Base-by-base conservation (phyloP, 2,888 invertebrate genomes). In the Meteorus cinctellus region DNA sequence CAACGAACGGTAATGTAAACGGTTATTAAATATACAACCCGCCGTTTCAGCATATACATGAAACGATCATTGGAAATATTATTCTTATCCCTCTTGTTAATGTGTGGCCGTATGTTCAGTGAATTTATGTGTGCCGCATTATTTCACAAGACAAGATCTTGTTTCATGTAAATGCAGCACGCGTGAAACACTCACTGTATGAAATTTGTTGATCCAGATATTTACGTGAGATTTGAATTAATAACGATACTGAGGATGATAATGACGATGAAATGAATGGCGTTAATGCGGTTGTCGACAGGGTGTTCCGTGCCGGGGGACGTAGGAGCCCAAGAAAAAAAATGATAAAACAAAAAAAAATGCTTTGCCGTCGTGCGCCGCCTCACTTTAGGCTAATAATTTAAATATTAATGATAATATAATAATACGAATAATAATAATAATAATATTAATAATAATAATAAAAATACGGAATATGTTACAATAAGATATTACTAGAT, bases 401-500 rank as follows among this genome's bases (percentile, higher is more conserved):
- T 89, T 88, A 89, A 89, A 87, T 83, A 87, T 85, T 86, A 87
- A 87, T 84, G 84, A 80, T 83, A 76, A 84, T 82, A 82, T 84
- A 81, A 83, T 82, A 79, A 85, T 86, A 83, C 86, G 84, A 82
- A 88, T 88, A 87, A 88, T 24, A 24, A 24, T 86, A 87, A 87
- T 84, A 84, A 80, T 83, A 76, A 84, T 82, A 82, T n/a, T 88
- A 87, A 88, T 24, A 24, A 24, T 86, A 87, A 87, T 84, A 84
- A 80, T 83, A 76, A 84, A 87, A 87, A 88, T 89, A 87, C 87
- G 86, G 88, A 89, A 89, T 87, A 88, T 89, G 89, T 89, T 89
- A 89, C 83, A 86, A 86, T 89, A 89, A 89, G 89, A 89, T 89
- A 89, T 89, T 89, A 89, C 88, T 89, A 89, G 89, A 89, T 88